Conservation (phyloP, 2,797 vertebrate species). For the Dallia pectoralis region DNA sequence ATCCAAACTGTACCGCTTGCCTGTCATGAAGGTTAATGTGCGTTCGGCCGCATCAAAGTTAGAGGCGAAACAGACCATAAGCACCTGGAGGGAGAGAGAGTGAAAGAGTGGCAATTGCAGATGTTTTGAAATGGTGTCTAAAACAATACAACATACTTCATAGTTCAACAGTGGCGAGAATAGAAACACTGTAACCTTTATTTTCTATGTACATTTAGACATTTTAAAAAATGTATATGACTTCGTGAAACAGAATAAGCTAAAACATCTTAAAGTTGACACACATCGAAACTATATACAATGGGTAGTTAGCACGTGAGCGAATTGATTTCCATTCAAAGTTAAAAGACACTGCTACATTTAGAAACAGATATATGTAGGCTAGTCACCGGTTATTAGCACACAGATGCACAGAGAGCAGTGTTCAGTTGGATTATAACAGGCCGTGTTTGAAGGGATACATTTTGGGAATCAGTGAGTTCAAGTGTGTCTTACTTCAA, state of each 20-base stretch:
- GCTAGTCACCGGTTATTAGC: neutral
- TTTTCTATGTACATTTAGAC: too few relatives aligned
- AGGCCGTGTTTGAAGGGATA: neutral
- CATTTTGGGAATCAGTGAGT: neutral
- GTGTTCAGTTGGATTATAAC: neutral
- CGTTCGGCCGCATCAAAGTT: conserved; percentile 90
- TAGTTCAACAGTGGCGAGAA: neutral
- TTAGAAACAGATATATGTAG: neutral
- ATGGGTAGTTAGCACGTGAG: too few relatives aligned
- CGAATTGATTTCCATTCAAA: neutral
- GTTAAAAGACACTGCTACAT: neutral
- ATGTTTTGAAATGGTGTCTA: neutral
- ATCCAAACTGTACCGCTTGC: conserved; percentile 90
- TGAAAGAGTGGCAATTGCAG: too few relatives aligned
- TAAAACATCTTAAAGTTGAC: too few relatives aligned
- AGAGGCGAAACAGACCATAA: conserved; percentile 96
- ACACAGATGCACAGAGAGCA: neutral
- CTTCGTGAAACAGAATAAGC: too few relatives aligned
- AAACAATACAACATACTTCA: neutral
- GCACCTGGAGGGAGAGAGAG: conserved; percentile 76
- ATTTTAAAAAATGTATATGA: too few relatives aligned
- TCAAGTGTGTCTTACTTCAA: conserved; percentile 82
- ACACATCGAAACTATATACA: too few relatives aligned
- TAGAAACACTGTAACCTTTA: too few relatives aligned
- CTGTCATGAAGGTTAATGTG: conserved; percentile 93